A percentile compares a stretch with the other conserved stretches of the same genome.
Evolutionary conservation across 2,888 invertebrate genomes (phyloP).

Genomic region (Caenorhabditis zanzibari): DNA sequence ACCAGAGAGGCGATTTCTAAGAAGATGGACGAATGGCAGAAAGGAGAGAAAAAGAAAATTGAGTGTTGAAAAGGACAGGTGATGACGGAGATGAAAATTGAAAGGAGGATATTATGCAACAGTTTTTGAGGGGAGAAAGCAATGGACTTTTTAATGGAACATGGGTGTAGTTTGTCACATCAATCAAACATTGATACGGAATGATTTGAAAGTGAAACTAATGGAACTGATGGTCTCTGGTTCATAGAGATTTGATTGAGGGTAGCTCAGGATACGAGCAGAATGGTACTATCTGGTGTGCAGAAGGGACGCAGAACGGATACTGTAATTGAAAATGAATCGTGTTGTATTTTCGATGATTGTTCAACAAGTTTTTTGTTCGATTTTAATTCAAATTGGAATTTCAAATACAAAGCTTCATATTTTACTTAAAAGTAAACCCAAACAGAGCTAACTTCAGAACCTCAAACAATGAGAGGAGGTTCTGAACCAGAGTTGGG

Average conservation of each 20-base stretch:
- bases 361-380: too few species aligned
- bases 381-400: too few species aligned
- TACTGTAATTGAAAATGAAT: too few species aligned
- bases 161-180: slow-evolving; percentile 18
- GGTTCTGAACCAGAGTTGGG: too few species aligned
- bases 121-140: slow-evolving; percentile 11
- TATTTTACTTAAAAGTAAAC: too few species aligned
- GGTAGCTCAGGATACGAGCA: too few species aligned
- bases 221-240: background rate
- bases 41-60: background rate
- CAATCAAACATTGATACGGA: background rate
- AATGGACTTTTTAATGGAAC: slow-evolving; percentile 8
- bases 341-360: too few species aligned
- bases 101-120: slow-evolving; percentile 38
- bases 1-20: slow-evolving; percentile 33
- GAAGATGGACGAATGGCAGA: slow-evolving; percentile 36
- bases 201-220: background rate
- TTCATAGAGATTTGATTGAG: background rate
- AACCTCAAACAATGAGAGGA: too few species aligned
- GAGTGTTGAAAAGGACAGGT: slow-evolving; percentile 29
- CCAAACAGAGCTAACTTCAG: too few species aligned
- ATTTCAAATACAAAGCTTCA: too few species aligned
- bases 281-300: too few species aligned
- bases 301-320: too few species aligned
- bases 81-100: slow-evolving; percentile 23